Conservation (phyloP, 2,797 vertebrate species). For the Girardinus metallicus region DNA sequence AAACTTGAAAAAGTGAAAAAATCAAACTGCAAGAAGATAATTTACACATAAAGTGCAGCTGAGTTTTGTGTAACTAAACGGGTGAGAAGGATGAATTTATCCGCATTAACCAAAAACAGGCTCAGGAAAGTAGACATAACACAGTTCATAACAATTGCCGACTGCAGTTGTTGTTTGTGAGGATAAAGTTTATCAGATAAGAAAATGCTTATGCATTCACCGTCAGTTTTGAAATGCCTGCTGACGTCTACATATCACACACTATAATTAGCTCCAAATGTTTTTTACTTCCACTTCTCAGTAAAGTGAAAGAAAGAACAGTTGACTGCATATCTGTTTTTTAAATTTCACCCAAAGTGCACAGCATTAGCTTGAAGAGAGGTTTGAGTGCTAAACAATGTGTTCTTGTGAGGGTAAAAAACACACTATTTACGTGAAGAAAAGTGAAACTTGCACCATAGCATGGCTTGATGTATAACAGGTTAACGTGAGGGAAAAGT, state of each 20-base stretch:
- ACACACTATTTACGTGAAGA: not conserved
- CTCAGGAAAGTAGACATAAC: not conserved
- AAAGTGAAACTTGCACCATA: not conserved
- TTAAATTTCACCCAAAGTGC: not conserved
- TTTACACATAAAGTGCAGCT: no score
- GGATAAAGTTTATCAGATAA: not conserved
- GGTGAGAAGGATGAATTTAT: not conserved
- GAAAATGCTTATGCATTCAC: not conserved
- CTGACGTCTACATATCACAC: not conserved
- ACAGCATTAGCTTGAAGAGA: not conserved
- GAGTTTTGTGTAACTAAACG: not conserved
- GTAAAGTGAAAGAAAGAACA: not conserved
- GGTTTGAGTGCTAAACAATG: not conserved
- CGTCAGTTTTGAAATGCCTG: not conserved
- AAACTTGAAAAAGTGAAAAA: no score
- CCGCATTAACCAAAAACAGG: not conserved
- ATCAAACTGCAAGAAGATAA: no score
- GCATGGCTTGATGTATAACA: not conserved
- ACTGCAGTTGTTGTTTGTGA: not conserved
- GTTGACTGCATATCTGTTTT: not conserved
- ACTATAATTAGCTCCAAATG: not conserved
- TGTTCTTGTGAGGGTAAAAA: not conserved
- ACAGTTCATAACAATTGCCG: not conserved
- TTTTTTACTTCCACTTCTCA: not conserved
- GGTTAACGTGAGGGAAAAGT: not conserved